Percentiles rank a stretch among this genome's conserved stretches.
Conservation (phyloP, 2,888 invertebrate species). For the Drosophila stalkeri region DNA sequence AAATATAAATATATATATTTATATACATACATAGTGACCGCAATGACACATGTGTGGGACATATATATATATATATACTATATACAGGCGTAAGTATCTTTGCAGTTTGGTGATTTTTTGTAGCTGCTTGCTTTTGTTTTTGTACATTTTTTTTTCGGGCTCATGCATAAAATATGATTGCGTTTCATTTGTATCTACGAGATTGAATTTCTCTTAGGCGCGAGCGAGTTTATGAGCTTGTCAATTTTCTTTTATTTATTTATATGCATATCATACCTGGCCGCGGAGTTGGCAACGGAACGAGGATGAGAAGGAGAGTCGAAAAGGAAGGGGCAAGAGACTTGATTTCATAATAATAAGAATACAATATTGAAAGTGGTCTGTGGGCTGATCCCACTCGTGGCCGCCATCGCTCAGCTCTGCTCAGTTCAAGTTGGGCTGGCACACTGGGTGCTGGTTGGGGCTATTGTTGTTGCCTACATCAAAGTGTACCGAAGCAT, state of each 20-base stretch:
- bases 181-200: slow-evolving; percentile 78
- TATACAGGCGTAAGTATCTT: slow-evolving; percentile 38
- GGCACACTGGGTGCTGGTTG: slow-evolving; percentile 13
- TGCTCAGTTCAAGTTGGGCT: slow-evolving; percentile 4
- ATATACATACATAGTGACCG: slow-evolving; percentile 12
- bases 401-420: slow-evolving; percentile 38
- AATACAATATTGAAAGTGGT: slow-evolving; percentile 57
- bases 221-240: slow-evolving; percentile 79
- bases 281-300: slow-evolving; percentile 9
- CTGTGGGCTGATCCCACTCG: slow-evolving; percentile 55
- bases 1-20: not conserved
- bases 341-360: slow-evolving; percentile 74
- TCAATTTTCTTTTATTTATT: slow-evolving; percentile 77
- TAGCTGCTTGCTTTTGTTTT: slow-evolving; percentile 22
- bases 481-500: slow-evolving; percentile 73
- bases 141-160: slow-evolving; percentile 47
- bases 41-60: slow-evolving; percentile 51
- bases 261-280: slow-evolving; percentile 71
- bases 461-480: slow-evolving; percentile 57
- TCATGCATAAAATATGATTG: slow-evolving; percentile 79
- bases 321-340: slow-evolving; percentile 4
- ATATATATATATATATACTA: slow-evolving; percentile 39
- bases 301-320: not conserved
- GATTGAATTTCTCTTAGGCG: slow-evolving; percentile 77
- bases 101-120: slow-evolving; percentile 26